Base-by-base conservation (phyloP, 2,113 vertebrate genomes). In the Pteronura brasiliensis region DNA sequence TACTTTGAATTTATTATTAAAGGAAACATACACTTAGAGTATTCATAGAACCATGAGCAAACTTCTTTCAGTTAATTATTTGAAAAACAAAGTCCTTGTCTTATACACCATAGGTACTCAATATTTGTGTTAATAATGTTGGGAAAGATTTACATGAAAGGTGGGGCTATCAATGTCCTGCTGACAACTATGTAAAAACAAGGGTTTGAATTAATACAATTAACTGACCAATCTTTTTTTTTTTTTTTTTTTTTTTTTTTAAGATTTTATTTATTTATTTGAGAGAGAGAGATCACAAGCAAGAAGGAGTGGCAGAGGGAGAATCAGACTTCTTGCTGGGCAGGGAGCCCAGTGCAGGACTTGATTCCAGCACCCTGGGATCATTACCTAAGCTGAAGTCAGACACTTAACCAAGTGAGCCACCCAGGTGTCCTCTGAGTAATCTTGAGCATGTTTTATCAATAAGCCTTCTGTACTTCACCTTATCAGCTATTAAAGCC, bases 1-100 rank as follows among this genome's bases (percentile, higher is more conserved):
- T 97, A 96, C 61, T 12, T 71, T 97, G 96, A 63, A 98, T 97
- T 97, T 4, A 72, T 92, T 96, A 97, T 95, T 97, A 93, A 98
- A 98, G 90, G 77, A 27, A 97, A 72, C 74, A 92, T 97, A 52
- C 55, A 12, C 55, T 96, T 88, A 87, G 18, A 44, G 79, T 27
- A 21, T 84, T 61, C 29, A 82, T 71, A 95, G 89, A 88, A 31
- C 27, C n/a, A 95, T 21, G 52, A 3, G 44, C 1, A 94, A 9
- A 52, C 61, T 80, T 93, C 76, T 74, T 96, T 27, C 93, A 97
- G 55, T 90, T 59, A 93, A 92, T 13, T 74, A 90, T 98, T 96
- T 95, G 97, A 95, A 97, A 84, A 36, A 9, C 80, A 21, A 52
- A 27, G 18, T 9, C 76, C 25, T 44, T 88, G n/a, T 4, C 44